These are phyloP conservation scores for Alauda arvensis DNA, from an alignment of 2,797 vertebrate genomes.

Conservation along the genomic window DNA sequence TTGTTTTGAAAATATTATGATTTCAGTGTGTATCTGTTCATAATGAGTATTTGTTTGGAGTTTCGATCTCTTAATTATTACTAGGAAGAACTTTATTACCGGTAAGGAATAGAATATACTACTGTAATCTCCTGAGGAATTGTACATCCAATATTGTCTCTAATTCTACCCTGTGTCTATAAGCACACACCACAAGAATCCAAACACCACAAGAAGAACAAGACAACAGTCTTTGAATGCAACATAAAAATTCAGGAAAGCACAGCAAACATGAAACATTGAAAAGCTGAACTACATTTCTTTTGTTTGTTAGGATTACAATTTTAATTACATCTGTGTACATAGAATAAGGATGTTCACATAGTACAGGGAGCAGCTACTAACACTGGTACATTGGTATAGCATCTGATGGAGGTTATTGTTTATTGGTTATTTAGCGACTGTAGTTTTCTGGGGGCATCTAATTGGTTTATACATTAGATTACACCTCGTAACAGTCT, in stretches of 20 bases:
- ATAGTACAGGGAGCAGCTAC: slow-evolving; percentile 92
- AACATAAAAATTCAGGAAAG: slow-evolving; percentile 83
- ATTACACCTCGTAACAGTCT: slow-evolving; percentile 85
- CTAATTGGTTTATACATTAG: slow-evolving; percentile 85
- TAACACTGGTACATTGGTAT: slow-evolving; percentile 93
- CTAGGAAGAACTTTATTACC: slow-evolving; percentile 87
- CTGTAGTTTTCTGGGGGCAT: slow-evolving; percentile 79
- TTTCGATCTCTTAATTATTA: slow-evolving; percentile 85
- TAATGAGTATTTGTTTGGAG: slow-evolving; percentile 85
- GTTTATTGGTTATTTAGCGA: slow-evolving; percentile 83
- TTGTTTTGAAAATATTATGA: slow-evolving; percentile 92
- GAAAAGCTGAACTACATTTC: slow-evolving; percentile 91
- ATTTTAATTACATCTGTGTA: slow-evolving; percentile 98
- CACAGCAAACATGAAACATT: slow-evolving; percentile 94
- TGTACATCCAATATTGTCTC: slow-evolving; percentile 92
- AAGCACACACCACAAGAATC: slow-evolving; percentile 91
- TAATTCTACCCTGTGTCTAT: slow-evolving; percentile 95
- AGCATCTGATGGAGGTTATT: slow-evolving; percentile 86
- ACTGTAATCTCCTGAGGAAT: slow-evolving; percentile 87
- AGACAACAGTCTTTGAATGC: slow-evolving; percentile 84
- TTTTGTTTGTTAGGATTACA: slow-evolving; percentile 95
- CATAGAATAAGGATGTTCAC: slow-evolving; percentile 95
- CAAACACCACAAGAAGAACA: slow-evolving; percentile 90
- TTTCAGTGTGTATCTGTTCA: slow-evolving; percentile 84
- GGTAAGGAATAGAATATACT: slow-evolving; percentile 84